Evolutionary conservation across 2,113 vertebrate genomes (phyloP).

Genomic region (Excalfactoria chinensis): DNA sequence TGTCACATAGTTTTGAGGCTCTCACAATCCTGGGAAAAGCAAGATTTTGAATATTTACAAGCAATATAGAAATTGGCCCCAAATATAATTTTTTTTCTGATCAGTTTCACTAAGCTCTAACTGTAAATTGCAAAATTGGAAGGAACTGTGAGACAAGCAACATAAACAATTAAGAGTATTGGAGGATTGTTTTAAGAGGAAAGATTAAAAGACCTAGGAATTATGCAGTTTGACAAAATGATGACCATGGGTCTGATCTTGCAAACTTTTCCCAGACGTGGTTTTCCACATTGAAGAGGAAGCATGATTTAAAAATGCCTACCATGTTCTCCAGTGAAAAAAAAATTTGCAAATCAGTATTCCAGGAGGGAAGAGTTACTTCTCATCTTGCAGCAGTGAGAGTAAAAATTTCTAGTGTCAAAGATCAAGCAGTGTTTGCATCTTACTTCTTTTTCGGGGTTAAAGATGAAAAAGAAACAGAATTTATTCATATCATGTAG

Average conservation of each 20-base stretch:
- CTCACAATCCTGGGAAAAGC: not conserved
- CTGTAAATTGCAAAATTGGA: conserved; percentile 71
- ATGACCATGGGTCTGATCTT: conserved; percentile 30
- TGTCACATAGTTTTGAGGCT: not conserved
- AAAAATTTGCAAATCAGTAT: conserved; percentile 33
- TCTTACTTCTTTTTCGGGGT: not conserved
- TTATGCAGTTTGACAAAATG: conserved; percentile 38
- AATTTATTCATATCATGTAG: not conserved
- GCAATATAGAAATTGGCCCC: conserved; percentile 46
- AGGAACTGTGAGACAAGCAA: conserved; percentile 62
- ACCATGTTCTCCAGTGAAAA: not conserved
- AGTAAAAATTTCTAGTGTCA: not conserved
- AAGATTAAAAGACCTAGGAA: conserved; percentile 55
- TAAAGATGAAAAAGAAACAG: not conserved
- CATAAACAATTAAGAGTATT: conserved; percentile 37
- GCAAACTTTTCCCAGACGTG: conserved; percentile 40
- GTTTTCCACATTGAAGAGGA: conserved; percentile 15
- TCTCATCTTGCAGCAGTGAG: not conserved
- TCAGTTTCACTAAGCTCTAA: conserved; percentile 64
- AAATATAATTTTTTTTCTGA: conserved; percentile 56
- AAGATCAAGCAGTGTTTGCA: not conserved
- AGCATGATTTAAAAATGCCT: not conserved
- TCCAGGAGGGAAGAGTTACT: not conserved
- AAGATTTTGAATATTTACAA: conserved; percentile 43
- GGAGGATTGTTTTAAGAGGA: conserved; percentile 57